Conservation (phyloP, 2,888 invertebrate genomes). For the Andrena minutula region DNA sequence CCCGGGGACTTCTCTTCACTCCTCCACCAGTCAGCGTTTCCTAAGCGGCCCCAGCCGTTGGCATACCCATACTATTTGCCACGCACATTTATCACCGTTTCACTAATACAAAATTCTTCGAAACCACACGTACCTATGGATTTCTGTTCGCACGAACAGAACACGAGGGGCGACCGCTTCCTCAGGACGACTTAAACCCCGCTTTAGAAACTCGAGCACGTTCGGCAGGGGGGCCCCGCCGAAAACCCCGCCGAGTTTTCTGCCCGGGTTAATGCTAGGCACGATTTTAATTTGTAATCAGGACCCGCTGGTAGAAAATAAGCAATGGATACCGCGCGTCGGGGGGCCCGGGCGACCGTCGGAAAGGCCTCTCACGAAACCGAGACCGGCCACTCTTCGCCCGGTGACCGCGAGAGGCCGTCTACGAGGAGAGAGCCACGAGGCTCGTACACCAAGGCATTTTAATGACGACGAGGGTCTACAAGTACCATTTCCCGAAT, state of each 20-base stretch:
- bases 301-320: slow-evolving; percentile 25
- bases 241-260: not conserved
- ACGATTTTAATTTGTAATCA: slow-evolving; percentile 58
- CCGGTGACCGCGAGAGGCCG: not conserved
- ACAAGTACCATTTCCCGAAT: slow-evolving; percentile 68
- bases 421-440: not conserved
- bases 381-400: slow-evolving; percentile 42
- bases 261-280: slow-evolving; percentile 39
- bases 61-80: no score
- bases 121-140: no score
- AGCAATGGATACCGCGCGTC: slow-evolving; percentile 41
- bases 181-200: not conserved
- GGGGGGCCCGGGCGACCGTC: not conserved
- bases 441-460: slow-evolving; percentile 29
- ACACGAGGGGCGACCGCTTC: no score
- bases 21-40: no score
- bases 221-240: not conserved
- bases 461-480: slow-evolving; percentile 68
- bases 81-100: no score
- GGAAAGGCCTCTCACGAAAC: slow-evolving; percentile 9
- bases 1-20: no score
- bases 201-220: slow-evolving; percentile 38
- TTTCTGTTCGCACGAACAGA: no score
- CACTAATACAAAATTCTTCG: no score
- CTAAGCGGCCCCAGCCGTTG: no score